These are phyloP conservation scores for Epinephelus moara DNA, from an alignment of 2,113 vertebrate genomes.

Conservation along the genomic window DNA sequence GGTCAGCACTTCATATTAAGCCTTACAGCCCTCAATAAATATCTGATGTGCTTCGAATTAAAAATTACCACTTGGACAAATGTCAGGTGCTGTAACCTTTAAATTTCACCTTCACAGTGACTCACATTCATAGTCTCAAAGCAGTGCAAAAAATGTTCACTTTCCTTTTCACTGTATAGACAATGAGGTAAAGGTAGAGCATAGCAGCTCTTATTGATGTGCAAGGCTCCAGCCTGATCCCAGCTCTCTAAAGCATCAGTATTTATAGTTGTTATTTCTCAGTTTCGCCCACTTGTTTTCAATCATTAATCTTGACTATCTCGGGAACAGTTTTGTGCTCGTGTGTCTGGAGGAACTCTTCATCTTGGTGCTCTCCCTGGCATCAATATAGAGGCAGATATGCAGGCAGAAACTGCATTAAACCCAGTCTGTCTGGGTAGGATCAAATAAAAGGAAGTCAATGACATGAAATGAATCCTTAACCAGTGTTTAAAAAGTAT, in stretches of 20 bases:
- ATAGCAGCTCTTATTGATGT: constrained; percentile 37
- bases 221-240: constrained; percentile 21
- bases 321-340: constrained; percentile 30
- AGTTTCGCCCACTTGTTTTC: constrained; percentile 50
- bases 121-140: constrained; percentile 16
- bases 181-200: constrained; percentile 20
- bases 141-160: not conserved
- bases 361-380: constrained; percentile 21
- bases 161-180: constrained; percentile 23
- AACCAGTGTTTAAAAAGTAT: not conserved
- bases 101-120: constrained; percentile 22
- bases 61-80: constrained; percentile 45
- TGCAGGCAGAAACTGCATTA: constrained; percentile 3
- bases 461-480: not conserved
- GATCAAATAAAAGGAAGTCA: constrained; percentile 16
- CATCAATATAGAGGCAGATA: constrained; percentile 23
- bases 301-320: constrained; percentile 51
- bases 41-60: constrained; percentile 40
- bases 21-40: constrained; percentile 14
- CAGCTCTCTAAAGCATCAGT: constrained; percentile 36
- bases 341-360: constrained; percentile 28
- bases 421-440: not conserved
- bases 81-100: constrained; percentile 38
- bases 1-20: constrained; percentile 24
- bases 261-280: constrained; percentile 59